Base-by-base conservation (phyloP, 2,888 invertebrate genomes). In the Rotaria socialis region DNA sequence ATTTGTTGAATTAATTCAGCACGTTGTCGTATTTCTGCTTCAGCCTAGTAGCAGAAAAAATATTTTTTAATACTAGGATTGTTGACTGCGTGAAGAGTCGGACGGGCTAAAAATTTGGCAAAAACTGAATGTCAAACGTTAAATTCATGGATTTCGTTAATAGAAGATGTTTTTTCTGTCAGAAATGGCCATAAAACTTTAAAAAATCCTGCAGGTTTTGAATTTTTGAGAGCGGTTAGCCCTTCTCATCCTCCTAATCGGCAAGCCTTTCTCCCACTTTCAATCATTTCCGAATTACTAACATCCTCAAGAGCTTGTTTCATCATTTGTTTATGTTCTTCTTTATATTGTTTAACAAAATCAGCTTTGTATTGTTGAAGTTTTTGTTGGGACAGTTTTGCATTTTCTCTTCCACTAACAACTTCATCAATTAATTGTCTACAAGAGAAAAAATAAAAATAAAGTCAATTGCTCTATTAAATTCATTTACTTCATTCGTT, bases 1-100 rank as follows among this genome's bases (percentile, higher is more conserved):
- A 91, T 91, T 89, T 91, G 90, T 85, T 90, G 89, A 86, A 91
- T 91, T 85, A 91, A 87, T 88, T 90, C 90, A 89, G 91, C 90
- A 87, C 90, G 89, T 85, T 89, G 88, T 85, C 89, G 88, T 91
- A 91, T 90, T 87, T 91, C 91, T n/a, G 87, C 88, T 88, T 91
- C 91, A 2, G 91, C 91, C 89, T 90, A 87, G 19, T 35, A 55
- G 16, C 52, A 84, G 7, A 27, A 7, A 50, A 56, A 58, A n/a
- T 58, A 24, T 58, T n/a, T 8, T 24, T 3, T 4, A 41, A 55
- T 67, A 84, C 35, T 35, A 2, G 35, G 35, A 35, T 35, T 35
- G 35, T 35, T 35, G 35, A 35, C 35, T 35, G 35, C 2, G 1
- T 35, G 35, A 35, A 35, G 35, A 35, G 35, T 35, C 35, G 35